phyloP scores from a whole-genome alignment of 2,888 invertebrate species.

The Homarus gammarus region DNA sequence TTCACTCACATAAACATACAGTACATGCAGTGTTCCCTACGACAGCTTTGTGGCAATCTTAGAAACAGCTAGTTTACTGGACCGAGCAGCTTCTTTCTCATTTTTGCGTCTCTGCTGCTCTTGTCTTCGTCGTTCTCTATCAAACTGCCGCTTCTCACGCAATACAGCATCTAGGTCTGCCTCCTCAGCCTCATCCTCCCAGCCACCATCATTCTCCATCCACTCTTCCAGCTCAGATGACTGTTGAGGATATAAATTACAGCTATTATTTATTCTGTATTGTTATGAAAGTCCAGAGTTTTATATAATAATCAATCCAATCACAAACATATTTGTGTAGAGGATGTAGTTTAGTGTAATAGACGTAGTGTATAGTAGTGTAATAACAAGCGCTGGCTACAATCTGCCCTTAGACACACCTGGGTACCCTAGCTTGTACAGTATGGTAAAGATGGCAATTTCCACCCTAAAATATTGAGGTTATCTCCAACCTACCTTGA shows the following conservation, averaged over 20 bases:
- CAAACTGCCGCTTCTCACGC: constrained; percentile 60
- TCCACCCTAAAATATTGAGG: too few relatives aligned
- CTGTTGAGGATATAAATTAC: constrained; percentile 20
- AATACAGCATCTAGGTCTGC: constrained; percentile 61
- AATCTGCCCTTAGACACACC: too few relatives aligned
- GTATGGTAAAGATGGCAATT: too few relatives aligned
- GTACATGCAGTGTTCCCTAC: constrained; percentile 24
- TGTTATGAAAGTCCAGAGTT: too few relatives aligned
- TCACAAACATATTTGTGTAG: too few relatives aligned
- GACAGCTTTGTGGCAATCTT: constrained; percentile 73
- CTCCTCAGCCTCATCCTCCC: constrained; percentile 61
- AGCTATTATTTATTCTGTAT: too few relatives aligned
- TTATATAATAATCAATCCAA: too few relatives aligned
- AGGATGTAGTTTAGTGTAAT: too few relatives aligned
- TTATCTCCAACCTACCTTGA: too few relatives aligned
- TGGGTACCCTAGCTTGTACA: too few relatives aligned
- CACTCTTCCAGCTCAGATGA: constrained; percentile 69
- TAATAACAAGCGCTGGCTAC: too few relatives aligned
- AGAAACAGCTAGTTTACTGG: constrained; percentile 41
- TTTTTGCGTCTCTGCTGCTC: constrained; percentile 57
- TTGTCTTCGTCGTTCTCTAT: constrained; percentile 51
- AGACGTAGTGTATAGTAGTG: too few relatives aligned
- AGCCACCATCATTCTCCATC: constrained; percentile 66
- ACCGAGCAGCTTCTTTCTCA: constrained; percentile 57
- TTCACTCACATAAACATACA: neutral